Evolutionary conservation across 64 coral and sea anemone genomes (phyloP), one percentile per base, ranked within the genome.

Genomic region (Hydrozoanthus tunicans): DNA sequence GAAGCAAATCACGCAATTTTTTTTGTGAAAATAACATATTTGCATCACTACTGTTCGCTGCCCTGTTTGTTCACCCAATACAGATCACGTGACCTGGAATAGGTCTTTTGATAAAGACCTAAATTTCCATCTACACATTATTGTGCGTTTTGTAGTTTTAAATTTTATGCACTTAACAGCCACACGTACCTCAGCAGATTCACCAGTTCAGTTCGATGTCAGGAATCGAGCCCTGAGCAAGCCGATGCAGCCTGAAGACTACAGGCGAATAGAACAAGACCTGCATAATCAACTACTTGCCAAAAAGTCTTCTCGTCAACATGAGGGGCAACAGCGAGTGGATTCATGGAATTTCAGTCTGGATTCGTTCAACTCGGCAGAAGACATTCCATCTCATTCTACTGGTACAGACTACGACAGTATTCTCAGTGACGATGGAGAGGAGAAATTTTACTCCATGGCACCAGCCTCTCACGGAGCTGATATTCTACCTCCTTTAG

Each of bases 161-260:
- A 3, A 10, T 1, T 51, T 52, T 10, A 53, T 4, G 0, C 53
- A 76, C 1, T 67, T 56, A 59, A 51, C 6, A 17, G 68, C n/a
- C 12, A 85, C 5, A n/a, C 9, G 9, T 55, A 59, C 71, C 15
- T n/a, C 65, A 64, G 25, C 74, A 90, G 59, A 78, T 55, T 14
- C 63, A 13, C n/a, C 89, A 65, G 60, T 25, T 6, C 62, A 86
- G 73, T 56, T 27, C 9, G 57, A 64, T 81, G 6, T 23, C 15
- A 24, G 90, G 69, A 86, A 77, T 67, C 82, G 24, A 14, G 53
- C 90, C 25, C 6, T 86, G 62, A 95, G 93, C 81, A 99, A 99
- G 86, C 94, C 94, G 62, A 99, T 99, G 97, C 82, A 94, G 55
- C 89, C 94, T 60, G 97, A 95, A n/a, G 94, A 99, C 62, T 99